Evolutionary conservation across 2,888 invertebrate genomes (phyloP).

Genomic region (Drosophila aldrichi): DNA sequence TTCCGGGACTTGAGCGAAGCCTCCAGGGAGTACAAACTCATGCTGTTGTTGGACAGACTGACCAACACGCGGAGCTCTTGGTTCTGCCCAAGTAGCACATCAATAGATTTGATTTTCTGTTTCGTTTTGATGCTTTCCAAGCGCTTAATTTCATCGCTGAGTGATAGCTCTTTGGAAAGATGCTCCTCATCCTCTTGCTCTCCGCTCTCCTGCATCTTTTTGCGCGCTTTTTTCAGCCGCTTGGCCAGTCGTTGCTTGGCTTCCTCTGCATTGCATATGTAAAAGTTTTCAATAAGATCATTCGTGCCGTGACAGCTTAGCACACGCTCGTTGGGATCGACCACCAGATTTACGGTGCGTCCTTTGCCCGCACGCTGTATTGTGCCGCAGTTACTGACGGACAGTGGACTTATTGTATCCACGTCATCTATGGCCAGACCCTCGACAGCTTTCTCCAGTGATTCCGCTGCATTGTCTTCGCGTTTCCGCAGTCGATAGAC

Average conservation of each 20-base stretch:
- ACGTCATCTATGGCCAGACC: conserved; percentile 83
- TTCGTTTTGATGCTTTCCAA: conserved; percentile 88
- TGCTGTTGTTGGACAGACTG: conserved; percentile 90
- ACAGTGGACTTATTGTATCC: conserved; percentile 87
- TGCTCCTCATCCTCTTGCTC: conserved; percentile 26
- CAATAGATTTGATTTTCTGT: conserved; percentile 90
- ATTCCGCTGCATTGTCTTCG: conserved; percentile 84
- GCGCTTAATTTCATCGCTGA: conserved; percentile 91
- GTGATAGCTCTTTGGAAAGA: conserved; percentile 85
- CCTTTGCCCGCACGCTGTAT: conserved; percentile 92
- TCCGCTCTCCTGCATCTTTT: conserved; percentile 67
- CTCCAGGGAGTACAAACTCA: conserved; percentile 89
- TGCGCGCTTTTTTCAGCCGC: conserved; percentile 90
- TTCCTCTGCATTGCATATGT: conserved; percentile 91
- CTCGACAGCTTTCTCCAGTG: conserved; percentile 85
- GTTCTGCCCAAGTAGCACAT: conserved; percentile 89
- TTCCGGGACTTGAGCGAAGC: conserved; percentile 85
- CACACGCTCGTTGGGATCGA: conserved; percentile 90
- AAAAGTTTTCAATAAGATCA: conserved; percentile 92
- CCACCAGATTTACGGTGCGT: conserved; percentile 90
- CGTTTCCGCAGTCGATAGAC: conserved; percentile 92
- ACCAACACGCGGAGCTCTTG: conserved; percentile 90
- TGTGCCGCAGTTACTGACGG: conserved; percentile 92
- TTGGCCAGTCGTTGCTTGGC: conserved; percentile 90
- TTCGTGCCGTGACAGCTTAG: conserved; percentile 94